Conservation (phyloP, 2,113 vertebrate genomes). For the Hippotragus niger region DNA sequence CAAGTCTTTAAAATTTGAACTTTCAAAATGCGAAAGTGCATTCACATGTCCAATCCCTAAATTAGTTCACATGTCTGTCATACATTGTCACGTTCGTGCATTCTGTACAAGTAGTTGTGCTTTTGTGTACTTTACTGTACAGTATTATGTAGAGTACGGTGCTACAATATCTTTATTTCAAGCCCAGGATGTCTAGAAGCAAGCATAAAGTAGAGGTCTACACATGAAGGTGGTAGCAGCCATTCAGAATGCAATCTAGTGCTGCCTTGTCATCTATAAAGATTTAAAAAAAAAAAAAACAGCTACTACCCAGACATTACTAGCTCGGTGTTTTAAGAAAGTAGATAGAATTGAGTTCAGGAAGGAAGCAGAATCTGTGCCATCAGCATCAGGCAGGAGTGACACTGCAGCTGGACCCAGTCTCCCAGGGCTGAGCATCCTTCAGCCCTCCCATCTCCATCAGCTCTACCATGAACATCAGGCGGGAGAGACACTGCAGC, state of each 20-base stretch:
- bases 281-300: background rate
- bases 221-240: background rate
- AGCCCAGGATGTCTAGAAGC: background rate
- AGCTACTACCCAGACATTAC: background rate
- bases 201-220: background rate
- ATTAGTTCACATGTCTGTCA: background rate
- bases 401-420: rapidly evolving
- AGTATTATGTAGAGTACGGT: background rate
- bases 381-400: rapidly evolving
- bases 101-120: background rate
- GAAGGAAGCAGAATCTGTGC: background rate
- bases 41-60: background rate
- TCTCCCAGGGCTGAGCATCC: no score
- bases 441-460: no score
- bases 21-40: background rate
- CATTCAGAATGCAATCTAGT: background rate
- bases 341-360: background rate
- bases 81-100: background rate
- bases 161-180: background rate
- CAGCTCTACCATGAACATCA: no score
- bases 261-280: background rate
- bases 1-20: background rate
- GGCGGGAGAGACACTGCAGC: no score
- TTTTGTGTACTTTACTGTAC: background rate
- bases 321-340: background rate